Base-by-base conservation (phyloP, 2,113 vertebrate species). In the Charadrius vociferus region DNA sequence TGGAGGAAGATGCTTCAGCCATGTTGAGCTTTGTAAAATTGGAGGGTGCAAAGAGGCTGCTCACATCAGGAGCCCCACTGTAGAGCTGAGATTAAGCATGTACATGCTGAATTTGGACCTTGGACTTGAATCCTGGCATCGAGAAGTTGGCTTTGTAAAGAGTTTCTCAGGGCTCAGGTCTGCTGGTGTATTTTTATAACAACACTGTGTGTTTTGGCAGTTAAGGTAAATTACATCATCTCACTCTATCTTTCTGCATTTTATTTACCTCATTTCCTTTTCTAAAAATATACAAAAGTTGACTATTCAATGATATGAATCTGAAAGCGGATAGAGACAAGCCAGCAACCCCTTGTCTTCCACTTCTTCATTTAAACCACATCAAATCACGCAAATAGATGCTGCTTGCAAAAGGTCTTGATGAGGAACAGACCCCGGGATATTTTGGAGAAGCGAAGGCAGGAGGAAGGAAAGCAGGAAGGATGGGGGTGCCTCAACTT, bases 191-290 rank as follows among this genome's bases (percentile, higher is more conserved):
- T 96, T 96, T 96, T 95, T 94, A 27, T 80, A 95, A 41, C 34
- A 84, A 74, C 22, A 24, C 10, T 68, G 93, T 96, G 67, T 94
- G 71, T 37, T 87, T 96, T 96, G 97, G 96, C 93, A 92, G 83
- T 68, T 81, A 49, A 68, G 77, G 81, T 71, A 61, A 89, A 95
- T 95, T 4, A 93, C 86, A 81, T 96, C 88, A 96, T 75, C 95
- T 95, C 50, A 43, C 34, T 80, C 56, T 94, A 90, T 96, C 67
- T 93, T 86, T 88, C 43, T 81, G 70, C 10, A 53, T 79, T 92
- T 93, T 96, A 87, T 95, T 94, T 94, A 75, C 81, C 36, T 89
- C 68, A 94, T 91, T 95, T 97, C 91, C 89, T 93, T 45, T 87
- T 75, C 94, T 85, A 97, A 96, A 97, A 97, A 95, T 87, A 86